A percentile compares a stretch with the other conserved stretches of the same genome.
Evolutionary conservation across 2,113 vertebrate genomes (phyloP).

Genomic region (Pelecanus crispus): DNA sequence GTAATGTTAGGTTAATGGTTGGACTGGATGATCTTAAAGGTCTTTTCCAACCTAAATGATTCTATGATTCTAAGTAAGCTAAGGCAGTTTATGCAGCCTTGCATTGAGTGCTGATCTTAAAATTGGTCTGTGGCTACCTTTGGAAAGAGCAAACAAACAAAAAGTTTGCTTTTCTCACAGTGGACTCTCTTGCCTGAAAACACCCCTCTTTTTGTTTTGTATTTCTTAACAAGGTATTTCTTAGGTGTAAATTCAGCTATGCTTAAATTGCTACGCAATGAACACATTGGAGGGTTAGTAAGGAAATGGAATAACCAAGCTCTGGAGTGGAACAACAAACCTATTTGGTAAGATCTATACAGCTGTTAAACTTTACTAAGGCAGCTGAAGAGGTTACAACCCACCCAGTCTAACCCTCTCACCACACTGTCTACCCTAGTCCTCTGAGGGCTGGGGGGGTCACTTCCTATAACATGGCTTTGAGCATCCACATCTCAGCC

Average conservation of each 20-base stretch:
- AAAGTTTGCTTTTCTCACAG: background rate
- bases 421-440: background rate
- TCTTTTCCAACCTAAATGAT: too few relatives aligned
- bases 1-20: too few relatives aligned
- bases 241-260: background rate
- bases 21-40: too few relatives aligned
- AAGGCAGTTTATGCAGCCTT: background rate
- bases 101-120: background rate
- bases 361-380: background rate
- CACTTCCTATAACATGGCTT: background rate
- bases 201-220: background rate
- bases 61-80: too few relatives aligned
- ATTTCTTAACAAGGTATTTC: background rate
- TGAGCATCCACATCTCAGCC: background rate
- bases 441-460: background rate
- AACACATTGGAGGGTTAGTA: background rate
- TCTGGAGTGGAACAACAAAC: background rate
- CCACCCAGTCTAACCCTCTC: background rate
- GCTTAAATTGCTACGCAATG: background rate
- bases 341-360: background rate
- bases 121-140: background rate
- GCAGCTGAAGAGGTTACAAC: background rate
- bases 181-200: background rate
- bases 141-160: background rate
- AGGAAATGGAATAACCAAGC: background rate